Percentiles rank a stretch among this genome's conserved stretches.
Conservation (phyloP, 2,113 vertebrate species). For the Petrocephalus zakoni region DNA sequence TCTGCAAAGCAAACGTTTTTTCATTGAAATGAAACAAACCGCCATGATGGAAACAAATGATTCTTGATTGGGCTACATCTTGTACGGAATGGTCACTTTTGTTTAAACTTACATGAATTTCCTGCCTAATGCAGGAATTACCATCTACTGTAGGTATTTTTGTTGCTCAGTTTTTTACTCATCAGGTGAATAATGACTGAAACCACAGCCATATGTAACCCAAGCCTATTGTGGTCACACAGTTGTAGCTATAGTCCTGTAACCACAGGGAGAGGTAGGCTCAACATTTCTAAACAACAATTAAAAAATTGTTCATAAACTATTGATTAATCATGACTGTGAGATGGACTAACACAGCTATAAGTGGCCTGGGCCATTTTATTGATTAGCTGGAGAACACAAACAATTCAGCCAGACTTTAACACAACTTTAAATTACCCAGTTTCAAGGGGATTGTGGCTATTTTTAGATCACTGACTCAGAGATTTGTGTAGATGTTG, state of each 20-base stretch:
- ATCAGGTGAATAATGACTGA: neutral
- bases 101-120: neutral
- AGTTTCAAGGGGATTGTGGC: neutral
- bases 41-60: neutral
- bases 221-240: neutral
- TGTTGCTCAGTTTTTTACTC: neutral
- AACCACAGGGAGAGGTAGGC: neutral
- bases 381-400: neutral
- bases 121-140: neutral
- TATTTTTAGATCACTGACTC: neutral
- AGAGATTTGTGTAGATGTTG: neutral
- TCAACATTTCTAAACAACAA: neutral
- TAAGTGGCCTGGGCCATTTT: neutral
- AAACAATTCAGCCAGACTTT: no score
- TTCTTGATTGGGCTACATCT: neutral
- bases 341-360: neutral
- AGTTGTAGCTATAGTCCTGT: neutral
- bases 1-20: neutral
- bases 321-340: neutral
- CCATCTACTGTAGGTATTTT: neutral
- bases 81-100: neutral
- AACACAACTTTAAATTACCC: neutral
- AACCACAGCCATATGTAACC: neutral
- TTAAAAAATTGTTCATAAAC: neutral
- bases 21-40: neutral